Evolutionary conservation across 2,113 vertebrate species (phyloP).

Genomic region (Coptodon bakossiorum): DNA sequence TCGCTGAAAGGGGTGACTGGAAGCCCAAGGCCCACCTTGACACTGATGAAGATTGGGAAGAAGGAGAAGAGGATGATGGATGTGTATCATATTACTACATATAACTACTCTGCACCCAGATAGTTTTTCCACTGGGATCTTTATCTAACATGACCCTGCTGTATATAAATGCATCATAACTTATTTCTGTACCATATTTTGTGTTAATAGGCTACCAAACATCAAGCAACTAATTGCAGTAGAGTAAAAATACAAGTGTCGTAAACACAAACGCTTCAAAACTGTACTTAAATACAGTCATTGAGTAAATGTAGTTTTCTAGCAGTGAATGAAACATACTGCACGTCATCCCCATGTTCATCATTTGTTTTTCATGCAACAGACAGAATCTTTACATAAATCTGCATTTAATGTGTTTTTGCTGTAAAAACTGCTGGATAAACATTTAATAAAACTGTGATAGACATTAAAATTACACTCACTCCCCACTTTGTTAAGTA

Average conservation of each 20-base stretch:
- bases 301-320: background rate
- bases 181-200: background rate
- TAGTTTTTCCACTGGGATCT: background rate
- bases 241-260: background rate
- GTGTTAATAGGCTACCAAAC: background rate
- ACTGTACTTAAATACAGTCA: background rate
- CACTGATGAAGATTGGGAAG: background rate
- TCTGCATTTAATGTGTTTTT: background rate
- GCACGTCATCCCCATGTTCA: background rate
- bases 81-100: background rate
- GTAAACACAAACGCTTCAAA: background rate
- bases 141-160: background rate
- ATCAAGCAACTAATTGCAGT: background rate
- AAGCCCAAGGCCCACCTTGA: slow-evolving; percentile 62
- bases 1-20: slow-evolving; percentile 68
- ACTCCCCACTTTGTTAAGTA: background rate
- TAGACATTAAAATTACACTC: background rate
- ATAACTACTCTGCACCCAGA: background rate
- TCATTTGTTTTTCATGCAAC: background rate
- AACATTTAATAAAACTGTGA: slow-evolving; percentile 20
- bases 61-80: background rate
- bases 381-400: background rate
- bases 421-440: slow-evolving; percentile 31
- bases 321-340: background rate
- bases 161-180: background rate